A percentile compares a stretch with the other conserved stretches of the same genome.
Conservation (phyloP, 2,888 invertebrate genomes). For the Diabrotica balteata region DNA sequence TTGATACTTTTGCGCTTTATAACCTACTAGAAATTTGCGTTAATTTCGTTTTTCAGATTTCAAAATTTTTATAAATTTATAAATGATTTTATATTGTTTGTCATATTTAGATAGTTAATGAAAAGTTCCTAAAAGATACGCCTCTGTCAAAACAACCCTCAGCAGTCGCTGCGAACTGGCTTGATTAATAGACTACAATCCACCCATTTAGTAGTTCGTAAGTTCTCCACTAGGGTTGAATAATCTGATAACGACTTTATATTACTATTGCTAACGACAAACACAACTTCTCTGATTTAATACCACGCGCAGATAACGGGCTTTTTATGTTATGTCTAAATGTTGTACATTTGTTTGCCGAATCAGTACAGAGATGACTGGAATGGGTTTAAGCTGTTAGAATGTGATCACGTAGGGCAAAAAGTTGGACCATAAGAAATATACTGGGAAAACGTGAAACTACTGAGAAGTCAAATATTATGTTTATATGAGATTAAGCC, state of each 20-base stretch:
- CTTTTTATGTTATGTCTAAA: slow-evolving; percentile 19
- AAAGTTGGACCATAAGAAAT: too few species aligned
- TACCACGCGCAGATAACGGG: slow-evolving; percentile 27
- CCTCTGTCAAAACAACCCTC: slow-evolving; percentile 40
- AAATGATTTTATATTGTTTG: too few species aligned
- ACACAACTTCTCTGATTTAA: slow-evolving; percentile 43
- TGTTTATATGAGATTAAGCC: too few species aligned
- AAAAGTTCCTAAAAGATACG: neutral
- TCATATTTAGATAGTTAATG: too few species aligned
- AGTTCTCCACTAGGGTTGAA: slow-evolving; percentile 52
- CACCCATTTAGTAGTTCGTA: slow-evolving; percentile 56
- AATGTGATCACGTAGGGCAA: too few species aligned
- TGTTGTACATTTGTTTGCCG: slow-evolving; percentile 15
- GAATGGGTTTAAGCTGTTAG: neutral
- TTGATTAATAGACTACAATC: slow-evolving; percentile 57
- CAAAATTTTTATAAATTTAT: too few species aligned
- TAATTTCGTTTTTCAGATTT: too few species aligned
- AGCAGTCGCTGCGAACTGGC: slow-evolving; percentile 34
- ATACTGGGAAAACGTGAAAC: too few species aligned
- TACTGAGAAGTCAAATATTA: too few species aligned
- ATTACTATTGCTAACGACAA: slow-evolving; percentile 47
- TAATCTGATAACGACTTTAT: slow-evolving; percentile 57
- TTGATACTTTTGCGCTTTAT: too few species aligned
- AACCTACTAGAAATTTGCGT: too few species aligned
- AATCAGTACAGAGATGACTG: slow-evolving; percentile 4